Evolutionary conservation across 2,113 vertebrate genomes (phyloP).

Genomic region (Carettochelys insculpta): DNA sequence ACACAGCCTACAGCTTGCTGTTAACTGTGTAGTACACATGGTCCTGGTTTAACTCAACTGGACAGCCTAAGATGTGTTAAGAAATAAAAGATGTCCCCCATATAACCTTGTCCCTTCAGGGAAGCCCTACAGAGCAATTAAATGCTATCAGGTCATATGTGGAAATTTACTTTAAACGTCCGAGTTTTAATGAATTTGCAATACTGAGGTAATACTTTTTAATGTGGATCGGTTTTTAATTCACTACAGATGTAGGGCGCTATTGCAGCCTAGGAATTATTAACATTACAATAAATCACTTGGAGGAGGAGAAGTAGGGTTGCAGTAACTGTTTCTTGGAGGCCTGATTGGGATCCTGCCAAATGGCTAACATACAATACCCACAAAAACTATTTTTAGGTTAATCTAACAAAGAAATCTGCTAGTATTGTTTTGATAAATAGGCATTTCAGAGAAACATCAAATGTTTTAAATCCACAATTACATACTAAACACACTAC

Average conservation of each 20-base stretch:
- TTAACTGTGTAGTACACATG: not conserved
- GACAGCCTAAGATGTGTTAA: not conserved
- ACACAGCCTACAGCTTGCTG: not conserved
- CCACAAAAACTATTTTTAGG: not conserved
- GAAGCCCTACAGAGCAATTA: not conserved
- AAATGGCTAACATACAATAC: slow-evolving; percentile 47
- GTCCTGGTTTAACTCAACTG: not conserved
- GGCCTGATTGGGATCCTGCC: slow-evolving; percentile 54
- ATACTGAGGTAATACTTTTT: slow-evolving; percentile 70
- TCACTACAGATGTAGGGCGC: slow-evolving; percentile 71
- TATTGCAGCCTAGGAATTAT: slow-evolving; percentile 61
- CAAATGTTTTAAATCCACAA: not conserved
- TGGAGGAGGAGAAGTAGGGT: slow-evolving; percentile 51
- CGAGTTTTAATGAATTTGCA: slow-evolving; percentile 39
- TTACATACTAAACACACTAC: not conserved
- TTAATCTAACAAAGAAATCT: slow-evolving; percentile 27
- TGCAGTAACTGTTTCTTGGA: slow-evolving; percentile 58
- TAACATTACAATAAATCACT: slow-evolving; percentile 67
- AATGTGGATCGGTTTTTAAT: slow-evolving; percentile 73
- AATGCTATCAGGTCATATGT: slow-evolving; percentile 48
- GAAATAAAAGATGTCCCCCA: not conserved
- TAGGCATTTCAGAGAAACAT: not conserved
- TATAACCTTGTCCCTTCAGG: slow-evolving; percentile 39
- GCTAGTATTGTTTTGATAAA: not conserved
- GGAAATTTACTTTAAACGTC: slow-evolving; percentile 55